Conservation (phyloP, 2,888 invertebrate genomes). For the Formica aserva region DNA sequence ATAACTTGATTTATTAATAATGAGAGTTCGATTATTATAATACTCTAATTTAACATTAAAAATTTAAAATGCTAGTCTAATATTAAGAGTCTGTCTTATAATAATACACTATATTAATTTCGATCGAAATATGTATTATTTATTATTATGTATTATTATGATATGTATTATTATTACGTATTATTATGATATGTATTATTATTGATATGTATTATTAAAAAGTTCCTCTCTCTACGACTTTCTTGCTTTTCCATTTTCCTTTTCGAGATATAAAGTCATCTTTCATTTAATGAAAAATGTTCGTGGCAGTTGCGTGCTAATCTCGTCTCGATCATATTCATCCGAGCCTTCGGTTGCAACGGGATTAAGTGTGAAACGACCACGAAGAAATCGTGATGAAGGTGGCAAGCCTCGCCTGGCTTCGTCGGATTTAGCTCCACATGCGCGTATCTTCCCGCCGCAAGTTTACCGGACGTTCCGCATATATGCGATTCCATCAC, state of each 20-base stretch:
- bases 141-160: no score
- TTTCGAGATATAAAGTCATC: neutral
- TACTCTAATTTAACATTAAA: neutral
- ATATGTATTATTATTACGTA: no score
- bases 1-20: neutral
- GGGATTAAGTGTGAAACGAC: constrained; percentile 27
- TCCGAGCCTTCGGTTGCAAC: neutral
- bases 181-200: neutral
- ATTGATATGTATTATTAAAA: constrained; percentile 8
- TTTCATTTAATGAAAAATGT: constrained; percentile 8
- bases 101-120: constrained; percentile 13
- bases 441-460: constrained; percentile 24
- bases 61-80: neutral
- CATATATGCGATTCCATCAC: constrained; percentile 35
- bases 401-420: neutral
- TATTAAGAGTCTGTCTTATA: neutral
- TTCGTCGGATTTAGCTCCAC: neutral
- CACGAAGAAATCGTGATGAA: constrained; percentile 17
- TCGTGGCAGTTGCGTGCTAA: neutral
- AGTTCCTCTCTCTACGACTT: neutral
- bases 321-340: constrained; percentile 37
- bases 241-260: neutral
- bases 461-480: constrained; percentile 24
- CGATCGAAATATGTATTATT: neutral
- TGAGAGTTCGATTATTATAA: constrained; percentile 5